Percentiles rank a stretch among this genome's conserved stretches.
These are phyloP conservation scores for Taurulus bubalis DNA, from an alignment of 2,113 vertebrate species.

Conservation along the genomic window DNA sequence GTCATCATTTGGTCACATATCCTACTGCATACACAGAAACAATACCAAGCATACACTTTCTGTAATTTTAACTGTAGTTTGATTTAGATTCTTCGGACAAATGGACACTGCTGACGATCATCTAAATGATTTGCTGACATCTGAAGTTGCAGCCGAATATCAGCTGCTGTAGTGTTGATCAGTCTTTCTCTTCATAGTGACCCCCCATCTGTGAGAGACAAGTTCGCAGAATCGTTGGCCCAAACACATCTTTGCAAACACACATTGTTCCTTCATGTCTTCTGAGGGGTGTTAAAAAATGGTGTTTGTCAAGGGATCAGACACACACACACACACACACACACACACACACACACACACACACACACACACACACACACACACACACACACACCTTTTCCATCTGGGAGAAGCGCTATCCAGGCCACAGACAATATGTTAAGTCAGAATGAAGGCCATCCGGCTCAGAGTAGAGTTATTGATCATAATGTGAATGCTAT, in stretches of 20 bases:
- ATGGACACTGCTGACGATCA: too few species aligned
- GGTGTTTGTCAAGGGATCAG: constrained; percentile 5
- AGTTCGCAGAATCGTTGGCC: constrained; percentile 6
- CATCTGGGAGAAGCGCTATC: constrained; percentile 2
- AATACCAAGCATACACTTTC: background rate
- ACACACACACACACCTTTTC: background rate
- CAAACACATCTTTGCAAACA: background rate
- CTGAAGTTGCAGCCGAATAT: background rate
- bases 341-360: too few species aligned
- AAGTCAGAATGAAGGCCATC: background rate
- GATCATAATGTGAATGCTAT: background rate
- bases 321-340: too few species aligned
- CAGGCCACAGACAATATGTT: constrained; percentile 23
- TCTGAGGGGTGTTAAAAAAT: constrained; percentile 24
- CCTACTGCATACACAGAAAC: background rate
- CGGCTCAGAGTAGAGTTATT: background rate
- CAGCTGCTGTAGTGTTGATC: constrained; percentile 12
- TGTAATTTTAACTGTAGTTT: background rate
- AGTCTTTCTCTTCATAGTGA: background rate
- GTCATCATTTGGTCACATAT: background rate
- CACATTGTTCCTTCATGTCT: constrained; percentile 5
- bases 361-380: background rate
- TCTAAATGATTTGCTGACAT: background rate
- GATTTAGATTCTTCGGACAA: too few species aligned
- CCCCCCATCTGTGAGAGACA: constrained; percentile 11